Evolutionary conservation across 2,113 vertebrate species (phyloP), one percentile per base, ranked within the genome.

Genomic region (Tachycineta bicolor): DNA sequence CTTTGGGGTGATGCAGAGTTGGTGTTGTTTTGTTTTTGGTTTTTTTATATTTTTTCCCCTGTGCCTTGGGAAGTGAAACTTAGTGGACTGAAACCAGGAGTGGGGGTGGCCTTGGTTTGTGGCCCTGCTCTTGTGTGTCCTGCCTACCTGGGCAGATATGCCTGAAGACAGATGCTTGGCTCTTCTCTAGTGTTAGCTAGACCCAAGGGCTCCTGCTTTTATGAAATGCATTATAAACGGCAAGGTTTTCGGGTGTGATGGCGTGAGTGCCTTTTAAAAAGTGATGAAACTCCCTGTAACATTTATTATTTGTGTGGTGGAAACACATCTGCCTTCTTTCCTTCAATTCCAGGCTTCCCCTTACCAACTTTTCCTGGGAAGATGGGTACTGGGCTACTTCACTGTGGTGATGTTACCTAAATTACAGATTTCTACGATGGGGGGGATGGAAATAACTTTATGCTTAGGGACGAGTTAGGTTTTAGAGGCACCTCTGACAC

Each of bases 111-210:
- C 1, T 9, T 69, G 14, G 4, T 62, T 55, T 75, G 44, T 65
- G 33, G 0, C 4, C 4, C 14, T 74, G 10, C 2, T 37, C 5
- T 59, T 0, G 0, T 2, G 1, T 31, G 17, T n/a, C 29, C 4
- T 52, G 14, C 5, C 6, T 12, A 10, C 8, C 1, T 18, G 14
- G 29, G 8, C 7, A 34, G 26, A 31, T 0, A 0, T 22, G 11
- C 6, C 23, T 25, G 13, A 12, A 28, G 6, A 8, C 6, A 34
- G n/a, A 29, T 60, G 18, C 6, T 63, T 87, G 26, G 14, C 9
- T 76, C 23, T 47, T 59, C 8, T 55, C 28, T 11, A 5, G 15
- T 8, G 5, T 58, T 55, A 22, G 3, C 23, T 71, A 41, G 8
- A 84, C 13, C 4, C 0, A 3, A 11, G 20, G 3, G 15, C 37